Base-by-base conservation (phyloP, 2,113 vertebrate species). In the Tetrao urogallus region DNA sequence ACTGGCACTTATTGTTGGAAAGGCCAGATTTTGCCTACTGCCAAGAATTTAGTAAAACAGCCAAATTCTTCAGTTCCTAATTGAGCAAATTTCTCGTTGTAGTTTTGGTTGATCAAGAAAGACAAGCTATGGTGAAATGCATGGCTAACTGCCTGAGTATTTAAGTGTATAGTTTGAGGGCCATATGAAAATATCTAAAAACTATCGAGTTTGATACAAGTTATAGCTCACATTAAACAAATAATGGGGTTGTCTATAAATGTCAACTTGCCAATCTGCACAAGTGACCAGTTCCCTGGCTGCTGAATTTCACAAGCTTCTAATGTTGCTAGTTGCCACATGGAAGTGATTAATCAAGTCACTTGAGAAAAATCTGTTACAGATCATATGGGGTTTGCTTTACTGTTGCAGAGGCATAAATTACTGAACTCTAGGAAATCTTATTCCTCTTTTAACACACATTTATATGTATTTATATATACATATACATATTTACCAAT, bases 1-100 rank as follows among this genome's bases (percentile, higher is more conserved):
- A 69, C 63, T 95, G 95, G 90, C 89, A 96, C 71, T 96, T 89
- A 87, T 45, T 86, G 69, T 93, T 96, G 92, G 88, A 95, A 96
- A 94, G 86, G 79, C 13, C 63, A 45, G 4, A 4, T 82, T 93
- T 82, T 25, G 61, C 27, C 70, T 87, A 17, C 58, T 86, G 81
- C 81, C 83, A 95, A 82, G 86, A 94, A 82, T 2, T 40, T 34
- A 89, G n/a, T 52, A 90, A 56, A 82, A 84, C 52, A 42, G 80
- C 36, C 94, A 92, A 87, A 95, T 93, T 89, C 88, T 92, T 87
- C 54, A 48, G n/a, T 63, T 82, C 77, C 89, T 95, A 96, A 96
- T 92, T 95, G 86, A 92, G 30, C 61, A 93, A 82, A 95, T 84
- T 85, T 93, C 45, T 89, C 36, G 87, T 58, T 93, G 81, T 84